phyloP scores from a whole-genome alignment of 2,113 vertebrate species.

The Callaeas wilsoni region DNA sequence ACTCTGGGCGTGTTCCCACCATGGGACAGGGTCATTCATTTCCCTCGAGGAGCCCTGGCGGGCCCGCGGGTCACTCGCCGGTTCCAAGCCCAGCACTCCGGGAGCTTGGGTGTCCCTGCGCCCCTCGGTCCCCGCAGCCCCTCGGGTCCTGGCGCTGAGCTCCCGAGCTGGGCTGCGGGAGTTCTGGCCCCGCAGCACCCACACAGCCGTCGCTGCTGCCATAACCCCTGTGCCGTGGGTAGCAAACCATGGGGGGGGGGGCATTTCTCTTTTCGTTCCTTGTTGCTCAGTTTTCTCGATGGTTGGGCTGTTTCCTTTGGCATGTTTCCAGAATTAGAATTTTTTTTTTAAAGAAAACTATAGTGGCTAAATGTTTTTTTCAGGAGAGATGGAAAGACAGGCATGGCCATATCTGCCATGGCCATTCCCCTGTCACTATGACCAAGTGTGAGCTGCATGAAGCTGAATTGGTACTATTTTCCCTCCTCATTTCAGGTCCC shows the following conservation, averaged over 20 bases:
- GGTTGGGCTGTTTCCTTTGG: background rate
- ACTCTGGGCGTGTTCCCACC: background rate
- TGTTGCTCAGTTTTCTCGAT: background rate
- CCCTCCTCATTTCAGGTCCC: background rate
- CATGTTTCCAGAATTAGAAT: background rate
- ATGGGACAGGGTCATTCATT: too few species aligned
- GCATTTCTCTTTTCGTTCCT: rapidly evolving
- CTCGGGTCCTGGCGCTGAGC: background rate
- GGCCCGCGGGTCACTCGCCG: background rate
- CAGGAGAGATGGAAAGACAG: background rate
- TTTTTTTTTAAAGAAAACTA: background rate
- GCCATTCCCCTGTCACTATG: rapidly evolving
- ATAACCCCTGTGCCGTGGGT: background rate
- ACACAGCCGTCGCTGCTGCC: background rate
- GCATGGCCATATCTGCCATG: background rate
- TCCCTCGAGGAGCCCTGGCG: background rate
- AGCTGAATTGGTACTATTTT: background rate
- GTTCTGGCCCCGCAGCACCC: background rate
- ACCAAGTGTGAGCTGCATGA: background rate
- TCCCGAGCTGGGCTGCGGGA: background rate
- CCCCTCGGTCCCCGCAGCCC: background rate
- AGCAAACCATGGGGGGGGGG: background rate
- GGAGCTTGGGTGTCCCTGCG: too few species aligned
- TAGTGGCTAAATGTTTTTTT: background rate
- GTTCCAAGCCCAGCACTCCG: background rate